Evolutionary conservation across 2,888 invertebrate genomes (phyloP), one percentile per base, ranked within the genome.

Genomic region (Dioctria rufipes): DNA sequence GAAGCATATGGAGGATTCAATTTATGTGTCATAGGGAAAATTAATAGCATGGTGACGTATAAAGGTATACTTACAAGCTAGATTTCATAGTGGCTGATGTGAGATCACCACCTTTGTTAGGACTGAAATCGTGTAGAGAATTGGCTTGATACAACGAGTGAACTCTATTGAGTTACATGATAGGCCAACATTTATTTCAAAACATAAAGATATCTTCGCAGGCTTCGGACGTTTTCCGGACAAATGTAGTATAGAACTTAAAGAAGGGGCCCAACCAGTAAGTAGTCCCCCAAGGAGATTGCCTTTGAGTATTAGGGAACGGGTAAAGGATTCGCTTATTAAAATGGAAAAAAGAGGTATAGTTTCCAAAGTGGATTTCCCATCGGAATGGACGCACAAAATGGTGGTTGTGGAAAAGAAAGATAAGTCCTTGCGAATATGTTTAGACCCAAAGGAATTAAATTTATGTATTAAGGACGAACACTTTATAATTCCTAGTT

Each of bases 381-480:
- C n/a, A n/a, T n/a, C n/a, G n/a, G n/a, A n/a, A n/a, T n/a, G n/a
- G n/a, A n/a, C 3, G 5, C 3, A 0, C 46, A 82, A 92, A 94
- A 92, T 90, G 96, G n/a, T n/a, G n/a, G n/a, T n/a, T n/a, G n/a
- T 13, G 81, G 67, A n/a, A n/a, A n/a, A n/a, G 78, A 25, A 40
- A 11, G 80, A 81, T 60, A 81, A 80, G 39, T 80, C 81, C 3
- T 51, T 81, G 8, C 13, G 77, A 51, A 46, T 81, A 66, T 81
- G 81, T 43, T 61, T 80, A 61, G 81, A 81, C 42, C 67, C 77
- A 8, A 58, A 66, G n/a, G 63, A 78, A 4, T 13, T 81, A 11
- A 81, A 78, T 78, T 2, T 42, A 40, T 65, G 61, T 8, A 43
- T 81, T 71, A 46, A 69, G 60, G 79, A 77, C 71, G 49, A 82